phyloP scores from a whole-genome alignment of 2,888 invertebrate species.

The Pammene fasciana region DNA sequence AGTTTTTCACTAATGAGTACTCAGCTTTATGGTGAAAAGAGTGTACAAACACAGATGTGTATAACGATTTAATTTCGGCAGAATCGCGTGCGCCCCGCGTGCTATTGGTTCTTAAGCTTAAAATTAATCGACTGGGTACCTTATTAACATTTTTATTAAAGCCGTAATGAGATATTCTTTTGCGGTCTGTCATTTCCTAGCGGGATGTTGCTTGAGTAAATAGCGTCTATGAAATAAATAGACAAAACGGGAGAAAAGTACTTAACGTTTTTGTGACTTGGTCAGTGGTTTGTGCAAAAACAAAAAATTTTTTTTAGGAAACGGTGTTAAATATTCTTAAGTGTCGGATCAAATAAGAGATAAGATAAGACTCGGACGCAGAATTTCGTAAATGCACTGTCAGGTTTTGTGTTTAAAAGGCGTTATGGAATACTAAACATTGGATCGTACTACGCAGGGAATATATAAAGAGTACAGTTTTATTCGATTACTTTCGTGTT shows the following conservation, averaged over 20 bases:
- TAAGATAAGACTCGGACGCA: slow-evolving; percentile 11
- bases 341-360: slow-evolving; percentile 18
- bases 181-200: slow-evolving; percentile 15
- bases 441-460: not conserved
- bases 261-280: not conserved
- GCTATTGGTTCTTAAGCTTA: slow-evolving; percentile 58
- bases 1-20: slow-evolving; percentile 27
- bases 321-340: slow-evolving; percentile 23
- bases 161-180: slow-evolving; percentile 42
- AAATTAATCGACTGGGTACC: slow-evolving; percentile 56
- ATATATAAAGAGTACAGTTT: slow-evolving; percentile 6
- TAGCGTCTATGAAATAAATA: slow-evolving; percentile 27
- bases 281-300: slow-evolving; percentile 26
- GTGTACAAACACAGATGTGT: slow-evolving; percentile 66
- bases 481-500: slow-evolving; percentile 8
- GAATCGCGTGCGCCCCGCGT: slow-evolving; percentile 56
- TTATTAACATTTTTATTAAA: slow-evolving; percentile 51
- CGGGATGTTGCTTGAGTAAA: slow-evolving; percentile 15
- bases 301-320: not conserved
- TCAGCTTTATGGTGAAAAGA: slow-evolving; percentile 41
- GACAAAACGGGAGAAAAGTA: slow-evolving; percentile 15
- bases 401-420: slow-evolving; percentile 11
- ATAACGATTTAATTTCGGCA: slow-evolving; percentile 74
- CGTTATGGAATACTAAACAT: slow-evolving; percentile 25
- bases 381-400: slow-evolving; percentile 18